Base-by-base conservation (phyloP, 2,797 vertebrate genomes). In the Centroberyx gerrardi region DNA sequence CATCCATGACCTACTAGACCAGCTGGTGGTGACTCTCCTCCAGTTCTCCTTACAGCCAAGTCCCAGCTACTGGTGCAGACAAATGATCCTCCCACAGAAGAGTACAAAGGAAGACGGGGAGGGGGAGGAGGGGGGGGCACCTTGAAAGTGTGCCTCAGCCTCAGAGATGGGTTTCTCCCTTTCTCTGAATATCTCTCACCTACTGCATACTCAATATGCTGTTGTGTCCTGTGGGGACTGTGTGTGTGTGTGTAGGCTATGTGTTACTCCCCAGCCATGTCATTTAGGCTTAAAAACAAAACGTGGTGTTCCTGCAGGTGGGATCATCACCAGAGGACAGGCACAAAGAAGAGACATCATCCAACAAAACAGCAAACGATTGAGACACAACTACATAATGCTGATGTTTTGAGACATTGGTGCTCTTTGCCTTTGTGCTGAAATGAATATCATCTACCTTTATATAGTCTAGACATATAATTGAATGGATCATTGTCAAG, bases 131-230 rank as follows among this genome's bases (percentile, higher is more conserved):
- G 18, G 59, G 54, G 49, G 36, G 62, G 29, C 46, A 46, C 46
- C 59, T 56, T 54, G 36, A 53, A 51, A 54, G 59, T 53, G 38
- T n/a, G 38, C 62, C 49, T 40, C 42, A n/a, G 17, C 46, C 40
- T 55, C 4, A 31, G 59, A 54, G 36, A 14, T 51, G 17, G 28
- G 7, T 53, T 62, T 68, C 44, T 42, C 44, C 42, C n/a, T 38
- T 15, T 49, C 15, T 62, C 31, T 62, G 48, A 36, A 53, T 29
- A 62, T 62, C 68, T 72, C 38, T 72, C 60, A 12, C 42, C 42
- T 14, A 44, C 42, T 44, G 42, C 13, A 44, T 14, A 14, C 12
- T 44, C 42, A 12, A 44, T 44, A 14, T 44, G 42, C 14, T 14
- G 14, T 13, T 14, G 4, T 44, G 42, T 44, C 42, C 13, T 44